These are phyloP conservation scores for Spicauda simplicius DNA, from an alignment of 2,888 invertebrate species.

Conservation along the genomic window DNA sequence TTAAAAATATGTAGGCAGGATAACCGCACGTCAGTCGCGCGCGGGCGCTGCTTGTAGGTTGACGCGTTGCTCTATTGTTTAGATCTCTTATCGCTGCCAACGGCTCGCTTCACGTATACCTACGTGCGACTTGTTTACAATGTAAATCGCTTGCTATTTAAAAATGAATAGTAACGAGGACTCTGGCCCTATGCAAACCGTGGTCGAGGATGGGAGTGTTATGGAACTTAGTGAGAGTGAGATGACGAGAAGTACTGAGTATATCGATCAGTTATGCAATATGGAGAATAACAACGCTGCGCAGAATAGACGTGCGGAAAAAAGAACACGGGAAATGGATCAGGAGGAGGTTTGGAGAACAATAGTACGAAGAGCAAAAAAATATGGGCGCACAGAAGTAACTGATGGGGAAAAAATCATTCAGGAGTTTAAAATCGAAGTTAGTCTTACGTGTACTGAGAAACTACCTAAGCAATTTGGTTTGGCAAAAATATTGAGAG, in stretches of 20 bases:
- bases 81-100: slow-evolving; percentile 8
- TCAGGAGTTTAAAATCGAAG: slow-evolving; percentile 10
- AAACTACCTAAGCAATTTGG: slow-evolving; percentile 33
- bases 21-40: no score
- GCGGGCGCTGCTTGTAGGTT: slow-evolving; percentile 7
- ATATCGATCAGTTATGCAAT: not conserved
- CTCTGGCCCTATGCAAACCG: not conserved
- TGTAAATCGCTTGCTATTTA: slow-evolving; percentile 5
- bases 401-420: not conserved
- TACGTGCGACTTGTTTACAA: slow-evolving; percentile 13
- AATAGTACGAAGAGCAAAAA: slow-evolving; percentile 6
- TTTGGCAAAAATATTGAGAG: slow-evolving; percentile 27
- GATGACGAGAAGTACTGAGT: slow-evolving; percentile 13
- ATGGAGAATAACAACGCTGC: not conserved
- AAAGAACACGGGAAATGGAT: slow-evolving; percentile 8
- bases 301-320: not conserved
- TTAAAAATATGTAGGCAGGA: no score
- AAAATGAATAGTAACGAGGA: slow-evolving; percentile 4
- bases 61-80: slow-evolving; percentile 1
- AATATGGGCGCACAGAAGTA: not conserved
- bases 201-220: not conserved
- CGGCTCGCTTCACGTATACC: slow-evolving; percentile 1
- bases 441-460: slow-evolving; percentile 14
- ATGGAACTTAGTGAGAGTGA: not conserved
- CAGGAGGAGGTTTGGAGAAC: slow-evolving; percentile 18